Evolutionary conservation across 2,888 invertebrate species (phyloP), one percentile per base, ranked within the genome.

Genomic region (Apamea crenata): DNA sequence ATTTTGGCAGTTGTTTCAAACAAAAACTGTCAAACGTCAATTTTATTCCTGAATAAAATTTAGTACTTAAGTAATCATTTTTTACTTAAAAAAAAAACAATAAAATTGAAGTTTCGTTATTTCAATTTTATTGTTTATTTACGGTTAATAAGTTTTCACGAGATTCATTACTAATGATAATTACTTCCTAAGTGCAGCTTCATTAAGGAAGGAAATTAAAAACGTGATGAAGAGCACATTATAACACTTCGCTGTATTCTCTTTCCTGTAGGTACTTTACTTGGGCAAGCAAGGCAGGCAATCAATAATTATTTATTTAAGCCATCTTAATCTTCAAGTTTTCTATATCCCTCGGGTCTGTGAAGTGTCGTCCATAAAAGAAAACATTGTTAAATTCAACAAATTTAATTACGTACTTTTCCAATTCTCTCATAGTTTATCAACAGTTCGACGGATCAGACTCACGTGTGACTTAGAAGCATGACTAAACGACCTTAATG

Each of bases 401-500:
- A 63, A 63, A 63, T 66, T 74, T 83, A 89, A 89, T 90, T 74
- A 59, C 8, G 18, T 32, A 56, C 44, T 88, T 87, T 90, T 86
- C 83, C 85, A 90, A 73, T 77, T 72, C 50, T 76, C 69, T 68
- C 65, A 71, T 77, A 74, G 36, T 84, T 88, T 89, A 92, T 91
- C 82, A 88, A 90, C 89, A 89, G 85, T 89, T 89, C 84, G 78
- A 87, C 84, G 76, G 83, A 78, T 83, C 82, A 82, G 63, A 78
- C 85, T 80, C 86, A 88, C 83, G 83, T 89, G 83, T 89, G 86
- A 85, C 83, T 88, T 88, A 88, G 88, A 91, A 89, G 89, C 90
- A 87, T 91, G 86, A 90, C 92, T 90, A 90, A 91, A 90, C 89
- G 90, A 87, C 88, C 88, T 90, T 87, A 91, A 91, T 90, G 84